Evolutionary conservation across 2,797 vertebrate genomes (phyloP).

Genomic region (Pelochelys cantorii): DNA sequence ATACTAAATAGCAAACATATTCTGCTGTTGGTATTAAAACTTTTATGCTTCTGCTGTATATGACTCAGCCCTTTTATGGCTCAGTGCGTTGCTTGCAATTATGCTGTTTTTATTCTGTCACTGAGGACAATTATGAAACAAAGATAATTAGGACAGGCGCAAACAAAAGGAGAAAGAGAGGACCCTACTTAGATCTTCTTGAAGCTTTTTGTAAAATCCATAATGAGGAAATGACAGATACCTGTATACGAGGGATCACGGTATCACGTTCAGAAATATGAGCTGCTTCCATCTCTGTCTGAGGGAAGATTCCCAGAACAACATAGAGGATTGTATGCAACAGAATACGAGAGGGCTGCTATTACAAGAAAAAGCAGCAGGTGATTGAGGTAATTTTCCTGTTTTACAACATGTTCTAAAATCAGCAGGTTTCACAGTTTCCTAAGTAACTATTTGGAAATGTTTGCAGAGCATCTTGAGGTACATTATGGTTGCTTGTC

Average conservation of each 20-base stretch:
- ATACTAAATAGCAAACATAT: not conserved
- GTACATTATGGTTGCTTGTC: not conserved
- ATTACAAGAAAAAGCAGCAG: slow-evolving; percentile 84
- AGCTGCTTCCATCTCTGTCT: slow-evolving; percentile 81
- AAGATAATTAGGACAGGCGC: slow-evolving; percentile 74
- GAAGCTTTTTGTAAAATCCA: slow-evolving; percentile 90
- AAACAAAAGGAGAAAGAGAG: slow-evolving; percentile 86
- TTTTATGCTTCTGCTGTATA: not conserved
- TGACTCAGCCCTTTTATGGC: slow-evolving; percentile 38
- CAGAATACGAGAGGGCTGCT: slow-evolving; percentile 81
- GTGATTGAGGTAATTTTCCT: slow-evolving; percentile 79
- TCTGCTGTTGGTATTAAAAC: not conserved
- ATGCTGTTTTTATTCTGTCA: slow-evolving; percentile 69
- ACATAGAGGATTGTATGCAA: slow-evolving; percentile 78
- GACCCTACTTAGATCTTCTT: slow-evolving; percentile 90
- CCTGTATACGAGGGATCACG: slow-evolving; percentile 86
- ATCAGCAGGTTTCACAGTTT: not conserved
- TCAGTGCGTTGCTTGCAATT: slow-evolving; percentile 14
- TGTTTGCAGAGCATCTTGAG: not conserved
- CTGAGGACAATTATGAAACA: slow-evolving; percentile 75
- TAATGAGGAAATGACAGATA: slow-evolving; percentile 94
- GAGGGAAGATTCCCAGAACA: slow-evolving; percentile 89
- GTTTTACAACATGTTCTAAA: slow-evolving; percentile 23
- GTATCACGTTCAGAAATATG: slow-evolving; percentile 85
- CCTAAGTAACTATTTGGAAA: slow-evolving; percentile 19